Conservation (phyloP, 2,113 vertebrate genomes). For the Chascanopsetta lugubris region DNA sequence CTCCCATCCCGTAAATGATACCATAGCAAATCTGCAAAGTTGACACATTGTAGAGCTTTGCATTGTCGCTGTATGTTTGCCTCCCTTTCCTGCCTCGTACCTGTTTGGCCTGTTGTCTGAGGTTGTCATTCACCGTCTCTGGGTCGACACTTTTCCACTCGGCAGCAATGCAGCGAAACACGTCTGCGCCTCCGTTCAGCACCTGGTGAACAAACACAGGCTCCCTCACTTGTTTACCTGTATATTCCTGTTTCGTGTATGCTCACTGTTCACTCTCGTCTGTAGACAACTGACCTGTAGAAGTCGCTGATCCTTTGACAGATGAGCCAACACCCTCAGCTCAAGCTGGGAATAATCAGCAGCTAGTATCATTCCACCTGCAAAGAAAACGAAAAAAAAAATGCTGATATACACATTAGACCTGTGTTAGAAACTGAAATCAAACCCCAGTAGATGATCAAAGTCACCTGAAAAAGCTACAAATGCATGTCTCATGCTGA, state of each 20-base stretch:
- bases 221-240: accelerated
- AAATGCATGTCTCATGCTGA: constrained; percentile 97
- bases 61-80: background rate
- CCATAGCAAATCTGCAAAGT: constrained; percentile 93
- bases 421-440: background rate
- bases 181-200: constrained; percentile 88
- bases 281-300: constrained; percentile 67
- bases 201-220: constrained; percentile 69
- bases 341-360: constrained; percentile 97
- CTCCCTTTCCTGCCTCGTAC: constrained; percentile 62
- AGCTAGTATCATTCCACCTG: constrained; percentile 93
- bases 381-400: constrained; percentile 4
- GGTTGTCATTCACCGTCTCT: constrained; percentile 82
- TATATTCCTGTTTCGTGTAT: background rate
- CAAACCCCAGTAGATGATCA: background rate
- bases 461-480: constrained; percentile 90
- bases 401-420: background rate
- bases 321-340: constrained; percentile 93
- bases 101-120: constrained; percentile 97
- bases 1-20: constrained; percentile 98
- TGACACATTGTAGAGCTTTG: background rate
- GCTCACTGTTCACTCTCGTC: background rate
- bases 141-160: constrained; percentile 93
- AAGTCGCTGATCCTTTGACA: constrained; percentile 87
- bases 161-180: constrained; percentile 93